These are phyloP conservation scores for Troilus luridus DNA, from an alignment of 2,888 invertebrate species.

Conservation along the genomic window DNA sequence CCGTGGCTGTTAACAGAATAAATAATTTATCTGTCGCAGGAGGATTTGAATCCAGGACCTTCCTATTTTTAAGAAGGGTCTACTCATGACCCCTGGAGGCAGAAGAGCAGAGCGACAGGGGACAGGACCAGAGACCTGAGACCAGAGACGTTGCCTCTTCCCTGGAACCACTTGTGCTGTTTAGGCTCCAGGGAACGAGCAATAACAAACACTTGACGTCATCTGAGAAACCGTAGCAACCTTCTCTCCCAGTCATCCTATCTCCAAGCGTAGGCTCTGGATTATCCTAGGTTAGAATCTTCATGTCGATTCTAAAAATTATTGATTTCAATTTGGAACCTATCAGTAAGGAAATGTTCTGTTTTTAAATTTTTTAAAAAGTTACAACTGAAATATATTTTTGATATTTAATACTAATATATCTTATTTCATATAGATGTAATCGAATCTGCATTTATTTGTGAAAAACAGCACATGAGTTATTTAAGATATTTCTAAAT, in stretches of 20 bases:
- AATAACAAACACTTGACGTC: conserved; percentile 37
- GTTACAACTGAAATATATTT: too few species aligned
- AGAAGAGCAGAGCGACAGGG: not conserved
- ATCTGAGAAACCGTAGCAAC: not conserved
- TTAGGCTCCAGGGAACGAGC: not conserved
- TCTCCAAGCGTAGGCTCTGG: not conserved
- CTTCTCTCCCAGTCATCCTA: not conserved
- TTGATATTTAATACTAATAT: too few species aligned
- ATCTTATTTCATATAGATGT: too few species aligned
- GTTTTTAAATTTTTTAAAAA: too few species aligned
- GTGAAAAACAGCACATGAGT: too few species aligned
- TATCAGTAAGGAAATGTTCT: too few species aligned
- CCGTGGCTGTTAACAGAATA: too few species aligned
- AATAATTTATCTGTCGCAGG: too few species aligned
- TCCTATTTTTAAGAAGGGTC: not conserved
- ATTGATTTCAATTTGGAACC: not conserved
- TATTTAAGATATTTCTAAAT: too few species aligned
- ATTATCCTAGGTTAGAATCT: not conserved
- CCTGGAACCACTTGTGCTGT: not conserved
- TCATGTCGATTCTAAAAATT: not conserved
- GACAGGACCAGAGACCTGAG: not conserved
- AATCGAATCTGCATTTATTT: too few species aligned
- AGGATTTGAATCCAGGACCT: too few species aligned
- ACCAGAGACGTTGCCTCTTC: not conserved
- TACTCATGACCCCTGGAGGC: not conserved